Percentiles rank a stretch among this genome's conserved stretches.
phyloP scores from a whole-genome alignment of 2,797 vertebrate species.

The Gymnothorax reevesii region DNA sequence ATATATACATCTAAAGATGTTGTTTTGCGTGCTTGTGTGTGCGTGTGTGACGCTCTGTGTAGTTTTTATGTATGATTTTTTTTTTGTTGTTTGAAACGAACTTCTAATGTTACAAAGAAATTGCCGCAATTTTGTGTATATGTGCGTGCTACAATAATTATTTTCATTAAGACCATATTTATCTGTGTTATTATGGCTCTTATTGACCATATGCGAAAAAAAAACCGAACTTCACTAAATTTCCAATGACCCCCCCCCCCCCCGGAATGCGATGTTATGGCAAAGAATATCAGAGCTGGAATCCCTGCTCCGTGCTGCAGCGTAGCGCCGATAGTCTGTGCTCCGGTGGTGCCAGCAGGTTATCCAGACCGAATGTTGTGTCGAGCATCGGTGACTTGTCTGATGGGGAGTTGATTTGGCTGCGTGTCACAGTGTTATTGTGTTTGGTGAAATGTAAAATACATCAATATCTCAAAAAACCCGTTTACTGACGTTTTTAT shows the following conservation, averaged over 20 bases:
- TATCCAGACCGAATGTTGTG: neutral
- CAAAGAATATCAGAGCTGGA: neutral
- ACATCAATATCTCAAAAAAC: constrained; percentile 56
- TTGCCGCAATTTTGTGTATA: neutral
- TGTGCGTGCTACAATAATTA: neutral
- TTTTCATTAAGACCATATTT: neutral
- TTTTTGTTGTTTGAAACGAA: neutral
- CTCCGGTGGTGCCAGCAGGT: neutral
- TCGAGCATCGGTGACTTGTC: neutral
- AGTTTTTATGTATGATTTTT: neutral
- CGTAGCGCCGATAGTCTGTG: constrained; percentile 15
- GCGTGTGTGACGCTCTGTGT: neutral
- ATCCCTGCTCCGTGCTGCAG: constrained; percentile 3
- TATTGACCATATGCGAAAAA: constrained; percentile 20
- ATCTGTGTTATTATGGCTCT: neutral
- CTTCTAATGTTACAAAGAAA: neutral
- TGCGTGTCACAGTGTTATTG: constrained; percentile 31
- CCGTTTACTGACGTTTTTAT: constrained; percentile 29
- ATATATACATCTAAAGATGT: neutral
- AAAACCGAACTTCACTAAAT: constrained; percentile 3
- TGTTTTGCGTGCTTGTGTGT: neutral
- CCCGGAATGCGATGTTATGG: neutral
- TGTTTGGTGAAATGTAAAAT: constrained; percentile 38
- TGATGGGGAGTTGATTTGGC: neutral
- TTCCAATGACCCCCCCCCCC: too few relatives aligned